Conservation (phyloP, 2,113 vertebrate genomes). For the Tylochromis polylepis region DNA sequence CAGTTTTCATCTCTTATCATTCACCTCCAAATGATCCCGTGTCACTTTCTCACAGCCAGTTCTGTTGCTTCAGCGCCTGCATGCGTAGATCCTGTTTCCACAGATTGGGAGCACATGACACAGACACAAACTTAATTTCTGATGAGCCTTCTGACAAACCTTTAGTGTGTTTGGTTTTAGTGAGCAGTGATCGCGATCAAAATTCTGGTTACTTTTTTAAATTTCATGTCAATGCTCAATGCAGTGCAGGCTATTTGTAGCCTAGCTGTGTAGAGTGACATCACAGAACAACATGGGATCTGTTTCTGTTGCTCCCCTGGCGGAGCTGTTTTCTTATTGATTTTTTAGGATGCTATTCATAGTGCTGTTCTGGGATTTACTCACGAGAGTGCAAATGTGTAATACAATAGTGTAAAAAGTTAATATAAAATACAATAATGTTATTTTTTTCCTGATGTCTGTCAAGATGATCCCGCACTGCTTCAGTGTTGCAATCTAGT, state of each 20-base stretch:
- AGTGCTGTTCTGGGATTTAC: not conserved
- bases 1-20: slow-evolving; percentile 6
- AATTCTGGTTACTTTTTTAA: not conserved
- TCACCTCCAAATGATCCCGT: slow-evolving; percentile 2
- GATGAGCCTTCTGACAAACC: not conserved
- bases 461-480: not conserved
- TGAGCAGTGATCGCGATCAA: not conserved
- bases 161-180: accelerated
- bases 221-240: not conserved
- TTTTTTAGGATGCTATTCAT: not conserved
- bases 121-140: not conserved
- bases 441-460: not conserved
- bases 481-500: not conserved
- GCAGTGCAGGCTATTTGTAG: not conserved
- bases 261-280: not conserved
- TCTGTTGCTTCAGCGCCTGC: not conserved
- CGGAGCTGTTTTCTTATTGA: not conserved
- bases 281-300: not conserved
- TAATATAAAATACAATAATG: not conserved
- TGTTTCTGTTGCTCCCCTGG: not conserved
- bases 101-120: not conserved
- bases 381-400: not conserved
- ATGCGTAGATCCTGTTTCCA: slow-evolving; percentile 23
- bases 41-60: not conserved
- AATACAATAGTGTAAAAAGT: not conserved